Evolutionary conservation across 2,113 vertebrate genomes (phyloP).

Genomic region (Pongo pygmaeus): DNA sequence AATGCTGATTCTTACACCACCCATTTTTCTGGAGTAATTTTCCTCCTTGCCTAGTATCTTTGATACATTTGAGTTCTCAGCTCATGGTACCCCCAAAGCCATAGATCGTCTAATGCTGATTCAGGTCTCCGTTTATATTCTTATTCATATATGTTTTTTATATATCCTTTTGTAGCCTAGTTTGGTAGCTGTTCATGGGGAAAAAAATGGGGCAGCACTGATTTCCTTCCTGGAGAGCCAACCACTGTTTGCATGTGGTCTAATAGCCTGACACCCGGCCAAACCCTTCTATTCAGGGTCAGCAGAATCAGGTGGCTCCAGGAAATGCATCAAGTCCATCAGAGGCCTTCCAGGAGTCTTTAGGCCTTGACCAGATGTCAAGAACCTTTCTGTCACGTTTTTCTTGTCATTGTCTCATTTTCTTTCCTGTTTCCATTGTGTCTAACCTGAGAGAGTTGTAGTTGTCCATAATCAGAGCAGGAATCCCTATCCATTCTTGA

Average conservation of each 20-base stretch:
- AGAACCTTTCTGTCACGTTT: not conserved
- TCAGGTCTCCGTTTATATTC: not conserved
- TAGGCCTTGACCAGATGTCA: not conserved
- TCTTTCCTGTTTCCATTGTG: not conserved
- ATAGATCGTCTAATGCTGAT: not conserved
- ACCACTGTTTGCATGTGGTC: not conserved
- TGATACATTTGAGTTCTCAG: not conserved
- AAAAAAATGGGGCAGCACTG: not conserved
- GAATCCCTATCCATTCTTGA: not conserved
- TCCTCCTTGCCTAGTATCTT: not conserved
- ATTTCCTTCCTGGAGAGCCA: slow-evolving; percentile 15
- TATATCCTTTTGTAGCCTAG: not conserved
- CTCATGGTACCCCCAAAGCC: not conserved
- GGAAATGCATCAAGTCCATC: not conserved
- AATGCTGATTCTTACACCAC: not conserved
- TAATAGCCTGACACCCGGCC: not conserved
- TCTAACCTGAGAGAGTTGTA: not conserved
- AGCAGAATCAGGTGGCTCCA: not conserved
- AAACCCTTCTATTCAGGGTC: not conserved
- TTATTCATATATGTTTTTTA: not conserved
- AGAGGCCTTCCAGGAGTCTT: not conserved
- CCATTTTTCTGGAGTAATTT: not conserved
- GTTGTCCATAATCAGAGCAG: not conserved
- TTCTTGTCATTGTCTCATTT: not conserved
- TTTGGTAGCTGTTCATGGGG: not conserved